These are phyloP conservation scores for Halcyon chelicuti DNA, from an alignment of 2,797 vertebrate genomes.

Conservation along the genomic window DNA sequence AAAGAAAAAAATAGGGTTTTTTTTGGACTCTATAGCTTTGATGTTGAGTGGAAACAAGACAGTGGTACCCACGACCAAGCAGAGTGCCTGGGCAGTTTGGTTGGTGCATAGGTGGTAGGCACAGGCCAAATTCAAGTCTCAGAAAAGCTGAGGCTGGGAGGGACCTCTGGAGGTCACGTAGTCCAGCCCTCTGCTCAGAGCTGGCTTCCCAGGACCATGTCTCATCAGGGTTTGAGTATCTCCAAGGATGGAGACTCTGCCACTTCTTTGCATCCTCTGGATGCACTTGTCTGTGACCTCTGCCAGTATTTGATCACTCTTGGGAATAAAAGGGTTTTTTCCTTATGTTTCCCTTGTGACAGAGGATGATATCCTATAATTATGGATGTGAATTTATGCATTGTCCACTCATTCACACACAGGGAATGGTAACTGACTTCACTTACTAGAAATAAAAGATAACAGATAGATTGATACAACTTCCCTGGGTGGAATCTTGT, in stretches of 20 bases:
- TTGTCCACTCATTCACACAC: neutral
- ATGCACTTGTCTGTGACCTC: neutral
- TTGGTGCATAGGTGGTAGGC: no score
- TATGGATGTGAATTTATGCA: neutral
- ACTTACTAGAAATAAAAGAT: neutral
- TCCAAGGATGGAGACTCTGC: neutral
- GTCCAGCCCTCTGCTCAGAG: neutral
- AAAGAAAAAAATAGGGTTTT: neutral
- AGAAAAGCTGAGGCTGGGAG: neutral
- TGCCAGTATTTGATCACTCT: neutral
- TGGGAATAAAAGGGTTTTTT: neutral
- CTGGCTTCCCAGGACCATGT: accelerated
- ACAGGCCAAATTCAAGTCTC: neutral
- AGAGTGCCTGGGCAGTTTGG: neutral
- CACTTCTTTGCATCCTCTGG: neutral
- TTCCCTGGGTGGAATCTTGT: neutral
- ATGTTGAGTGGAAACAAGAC: neutral
- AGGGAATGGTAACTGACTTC: neutral
- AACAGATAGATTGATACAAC: neutral
- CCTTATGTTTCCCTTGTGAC: neutral
- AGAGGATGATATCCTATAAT: neutral
- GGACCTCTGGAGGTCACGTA: accelerated
- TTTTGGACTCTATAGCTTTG: neutral
- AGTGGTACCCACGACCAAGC: neutral
- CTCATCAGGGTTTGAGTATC: neutral